Base-by-base conservation (phyloP, 1,140 invertebrate genomes). In the Contarinia nasturtii region DNA sequence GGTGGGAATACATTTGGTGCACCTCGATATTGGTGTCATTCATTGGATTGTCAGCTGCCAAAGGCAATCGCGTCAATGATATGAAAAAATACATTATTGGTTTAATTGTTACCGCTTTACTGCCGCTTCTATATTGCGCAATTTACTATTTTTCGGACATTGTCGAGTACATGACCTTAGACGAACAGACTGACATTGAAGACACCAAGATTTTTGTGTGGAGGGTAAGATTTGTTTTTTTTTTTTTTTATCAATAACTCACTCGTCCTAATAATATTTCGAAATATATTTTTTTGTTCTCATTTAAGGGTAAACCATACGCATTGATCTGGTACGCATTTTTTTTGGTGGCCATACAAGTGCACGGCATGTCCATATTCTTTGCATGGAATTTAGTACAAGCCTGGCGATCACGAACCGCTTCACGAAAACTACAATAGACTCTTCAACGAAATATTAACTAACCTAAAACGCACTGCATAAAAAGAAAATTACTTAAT, bases 1-100 rank as follows among this genome's bases (percentile, higher is more conserved):
- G 57, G 60, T 97, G 92, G 91, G 91, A 97, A 68, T 96, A 91
- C 61, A 75, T 88, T 52, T 97, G 92, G 92, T 80, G 86, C 52
- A 67, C 78, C 3, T 92, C 88, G 53, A 65, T 93, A 46, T 62
- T 90, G n/a, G 71, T 87, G 36, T 84, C 85, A 38, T 82, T 92
- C 60, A 60, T 92, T 21, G 90, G 82, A n/a, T 67, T 94, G 20
- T 77, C 82, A 34, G 84, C 91, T 17, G 76, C 90, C 51, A 79
- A 83, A 53, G 79, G 76, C 52, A 97, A 95, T 65, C 79, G 79
- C 57, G 73, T 82, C 33, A 70, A 74, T 43, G 73, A 80, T 1
- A 73, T 97, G 58, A 71, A 81, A 55, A 75, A 81, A 53, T 94
- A 90, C 54, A 79, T 92, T 59, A 75, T 84, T 54, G 83, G 85